Conservation (phyloP, 1,140 invertebrate genomes). For the Zophobas atratus region DNA sequence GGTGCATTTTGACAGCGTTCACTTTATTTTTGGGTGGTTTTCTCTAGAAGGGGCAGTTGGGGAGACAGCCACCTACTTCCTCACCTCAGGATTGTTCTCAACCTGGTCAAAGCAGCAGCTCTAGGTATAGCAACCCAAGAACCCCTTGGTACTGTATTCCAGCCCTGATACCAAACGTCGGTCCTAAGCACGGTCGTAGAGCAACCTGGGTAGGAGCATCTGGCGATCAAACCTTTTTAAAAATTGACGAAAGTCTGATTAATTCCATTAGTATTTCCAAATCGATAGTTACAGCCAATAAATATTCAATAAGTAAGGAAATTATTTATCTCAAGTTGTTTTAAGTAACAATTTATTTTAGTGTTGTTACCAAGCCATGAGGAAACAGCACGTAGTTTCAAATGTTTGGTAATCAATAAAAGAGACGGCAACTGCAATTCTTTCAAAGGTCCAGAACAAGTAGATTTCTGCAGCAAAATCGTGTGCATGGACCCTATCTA, state of each 20-base stretch:
- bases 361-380: constrained; percentile 80
- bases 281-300: constrained; percentile 91
- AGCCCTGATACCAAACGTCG: constrained; percentile 84
- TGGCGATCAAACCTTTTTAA: constrained; percentile 95
- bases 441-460: constrained; percentile 84
- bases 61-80: constrained; percentile 71
- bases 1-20: neutral
- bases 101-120: constrained; percentile 62
- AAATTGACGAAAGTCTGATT: constrained; percentile 93
- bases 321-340: neutral
- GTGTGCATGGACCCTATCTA: constrained; percentile 91
- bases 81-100: constrained; percentile 67
- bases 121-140: constrained; percentile 62
- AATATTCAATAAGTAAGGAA: constrained; percentile 84
- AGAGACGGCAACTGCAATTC: constrained; percentile 86
- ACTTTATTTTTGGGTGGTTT: constrained; percentile 44
- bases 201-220: constrained; percentile 96
- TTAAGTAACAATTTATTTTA: constrained; percentile 66
- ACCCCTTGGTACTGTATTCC: constrained; percentile 88
- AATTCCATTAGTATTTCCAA: constrained; percentile 89
- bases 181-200: constrained; percentile 82
- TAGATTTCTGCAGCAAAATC: constrained; percentile 82
- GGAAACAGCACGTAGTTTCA: constrained; percentile 79
- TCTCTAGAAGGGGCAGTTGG: constrained; percentile 90
- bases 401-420: constrained; percentile 89